Evolutionary conservation across 35 echinoderm and acorn worm genomes (phyloP).

Genomic region (Stichopus chloronotus): DNA sequence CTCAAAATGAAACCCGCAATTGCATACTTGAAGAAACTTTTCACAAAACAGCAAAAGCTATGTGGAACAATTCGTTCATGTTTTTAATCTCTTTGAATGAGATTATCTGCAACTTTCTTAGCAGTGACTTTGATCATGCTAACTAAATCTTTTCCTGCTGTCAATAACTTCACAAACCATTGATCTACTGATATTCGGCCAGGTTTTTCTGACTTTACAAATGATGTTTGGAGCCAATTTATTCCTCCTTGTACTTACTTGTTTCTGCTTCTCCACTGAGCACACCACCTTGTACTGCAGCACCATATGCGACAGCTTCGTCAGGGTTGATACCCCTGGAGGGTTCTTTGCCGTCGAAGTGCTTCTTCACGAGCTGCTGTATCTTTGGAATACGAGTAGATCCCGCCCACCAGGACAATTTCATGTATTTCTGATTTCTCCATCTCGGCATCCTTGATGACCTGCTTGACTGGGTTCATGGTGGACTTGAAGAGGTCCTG

Average conservation of each 20-base stretch:
- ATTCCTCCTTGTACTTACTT: conserved; percentile 38
- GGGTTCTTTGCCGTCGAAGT: conserved; percentile 82
- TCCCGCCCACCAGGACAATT: conserved; percentile 94
- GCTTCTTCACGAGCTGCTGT: conserved; percentile 80
- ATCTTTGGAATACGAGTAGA: conserved; percentile 96
- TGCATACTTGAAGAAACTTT: too few relatives aligned
- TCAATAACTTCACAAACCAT: too few relatives aligned
- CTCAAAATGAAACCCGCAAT: too few relatives aligned
- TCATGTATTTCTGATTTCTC: conserved; percentile 85
- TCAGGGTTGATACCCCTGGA: conserved; percentile 97
- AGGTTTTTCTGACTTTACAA: too few relatives aligned
- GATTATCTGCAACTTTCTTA: too few relatives aligned
- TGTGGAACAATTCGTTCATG: too few relatives aligned
- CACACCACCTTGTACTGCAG: conserved; percentile 95
- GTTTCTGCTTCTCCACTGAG: conserved; percentile 93
- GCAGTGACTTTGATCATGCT: too few relatives aligned
- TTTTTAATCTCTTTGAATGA: too few relatives aligned
- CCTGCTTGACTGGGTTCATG: conserved; percentile 87
- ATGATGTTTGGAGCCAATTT: too few relatives aligned
- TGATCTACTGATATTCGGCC: too few relatives aligned
- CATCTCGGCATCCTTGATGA: conserved; percentile 83
- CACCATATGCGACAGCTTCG: conserved; percentile 95
- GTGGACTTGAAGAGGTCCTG: conserved; percentile 94
- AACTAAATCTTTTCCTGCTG: too few relatives aligned
- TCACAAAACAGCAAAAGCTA: too few relatives aligned